Evolutionary conservation across 2,797 vertebrate species (phyloP).

Genomic region (Darevskia nairensis): DNA sequence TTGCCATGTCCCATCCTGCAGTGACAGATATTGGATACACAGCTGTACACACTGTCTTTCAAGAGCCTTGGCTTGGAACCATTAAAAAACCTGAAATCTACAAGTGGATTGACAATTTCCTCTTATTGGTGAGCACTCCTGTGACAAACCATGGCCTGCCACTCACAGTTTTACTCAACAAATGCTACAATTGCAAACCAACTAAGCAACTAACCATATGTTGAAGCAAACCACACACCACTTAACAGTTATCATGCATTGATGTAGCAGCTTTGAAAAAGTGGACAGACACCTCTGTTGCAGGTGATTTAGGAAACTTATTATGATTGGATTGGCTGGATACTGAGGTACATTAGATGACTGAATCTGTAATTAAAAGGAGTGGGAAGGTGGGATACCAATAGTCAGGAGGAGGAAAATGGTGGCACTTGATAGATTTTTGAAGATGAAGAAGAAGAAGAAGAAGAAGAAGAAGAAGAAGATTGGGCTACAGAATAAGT

Average conservation of each 20-base stretch:
- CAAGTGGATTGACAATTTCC: constrained; percentile 94
- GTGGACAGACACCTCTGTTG: constrained; percentile 42
- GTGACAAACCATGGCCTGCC: constrained; percentile 27
- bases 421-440: not conserved
- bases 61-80: constrained; percentile 92
- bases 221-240: constrained; percentile 9
- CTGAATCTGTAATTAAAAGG: not conserved
- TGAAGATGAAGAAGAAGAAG: no score
- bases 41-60: constrained; percentile 86
- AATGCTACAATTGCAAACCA: not conserved
- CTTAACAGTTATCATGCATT: constrained; percentile 4
- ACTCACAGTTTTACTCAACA: not conserved
- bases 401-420: not conserved
- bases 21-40: constrained; percentile 93
- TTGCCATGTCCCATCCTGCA: constrained; percentile 91
- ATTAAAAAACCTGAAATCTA: constrained; percentile 83
- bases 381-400: not conserved
- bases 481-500: not conserved
- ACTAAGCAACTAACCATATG: constrained; percentile 11
- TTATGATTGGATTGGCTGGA: no score
- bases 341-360: not conserved
- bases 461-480: no score
- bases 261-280: constrained; percentile 52
- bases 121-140: constrained; percentile 83
- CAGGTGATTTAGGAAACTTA: constrained; percentile 33